A percentile compares a stretch with the other conserved stretches of the same genome.
phyloP scores from a whole-genome alignment of 2,797 vertebrate species.

The Alosa sapidissima region DNA sequence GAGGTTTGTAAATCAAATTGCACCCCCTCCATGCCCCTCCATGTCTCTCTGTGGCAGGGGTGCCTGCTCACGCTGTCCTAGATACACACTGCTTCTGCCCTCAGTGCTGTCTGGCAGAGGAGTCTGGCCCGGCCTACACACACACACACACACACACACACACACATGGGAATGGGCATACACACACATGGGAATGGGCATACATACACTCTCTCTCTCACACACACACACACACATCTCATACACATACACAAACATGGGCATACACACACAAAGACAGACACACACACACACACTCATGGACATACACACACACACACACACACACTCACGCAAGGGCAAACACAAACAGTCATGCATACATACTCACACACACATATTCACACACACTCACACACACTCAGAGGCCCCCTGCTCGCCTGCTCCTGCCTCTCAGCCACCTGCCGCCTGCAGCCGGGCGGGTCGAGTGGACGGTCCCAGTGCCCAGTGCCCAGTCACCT shows the following conservation, averaged over 20 bases:
- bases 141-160: background rate
- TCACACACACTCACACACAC: background rate
- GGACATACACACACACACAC: background rate
- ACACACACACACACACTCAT: no score
- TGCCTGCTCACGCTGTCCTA: background rate
- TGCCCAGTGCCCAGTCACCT: constrained; percentile 9
- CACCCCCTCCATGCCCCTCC: background rate
- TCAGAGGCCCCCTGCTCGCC: background rate
- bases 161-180: no score
- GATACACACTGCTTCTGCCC: constrained; percentile 4
- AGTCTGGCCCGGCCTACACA: background rate
- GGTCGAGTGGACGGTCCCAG: background rate
- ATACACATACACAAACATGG: no score
- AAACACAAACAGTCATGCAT: background rate
- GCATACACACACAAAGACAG: no score
- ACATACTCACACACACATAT: background rate
- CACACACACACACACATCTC: no score
- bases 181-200: no score
- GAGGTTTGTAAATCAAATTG: constrained; percentile 9
- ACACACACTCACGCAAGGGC: background rate
- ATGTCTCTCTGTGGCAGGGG: background rate
- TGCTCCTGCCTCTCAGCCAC: background rate
- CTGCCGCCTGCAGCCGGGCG: background rate
- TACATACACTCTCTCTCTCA: no score
- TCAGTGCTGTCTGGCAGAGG: background rate